Percentiles rank a stretch among this genome's conserved stretches.
Conservation (phyloP, 2,888 invertebrate genomes). For the Chironomus riparius region DNA sequence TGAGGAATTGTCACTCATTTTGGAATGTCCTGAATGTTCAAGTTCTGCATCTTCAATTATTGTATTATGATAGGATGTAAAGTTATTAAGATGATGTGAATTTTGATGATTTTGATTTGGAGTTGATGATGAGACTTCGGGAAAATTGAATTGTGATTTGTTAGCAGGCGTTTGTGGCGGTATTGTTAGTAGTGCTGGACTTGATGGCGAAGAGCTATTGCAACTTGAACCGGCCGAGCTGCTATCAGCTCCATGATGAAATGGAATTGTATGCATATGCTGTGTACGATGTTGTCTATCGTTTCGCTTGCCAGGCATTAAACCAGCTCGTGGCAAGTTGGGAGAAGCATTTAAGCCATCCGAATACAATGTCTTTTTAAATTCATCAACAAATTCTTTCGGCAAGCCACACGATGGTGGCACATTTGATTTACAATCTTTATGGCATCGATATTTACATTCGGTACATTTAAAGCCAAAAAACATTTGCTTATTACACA, state of each 20-base stretch:
- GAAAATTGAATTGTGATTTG: slow-evolving; percentile 41
- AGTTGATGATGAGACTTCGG: slow-evolving; percentile 39
- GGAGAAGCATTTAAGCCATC: slow-evolving; percentile 46
- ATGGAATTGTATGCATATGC: slow-evolving; percentile 24
- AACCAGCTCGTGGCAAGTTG: slow-evolving; percentile 30
- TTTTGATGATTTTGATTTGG: neutral
- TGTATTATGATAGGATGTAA: neutral
- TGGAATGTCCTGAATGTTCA: slow-evolving; percentile 1
- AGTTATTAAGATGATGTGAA: slow-evolving; percentile 3
- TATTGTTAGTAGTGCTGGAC: slow-evolving; percentile 61
- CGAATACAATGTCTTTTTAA: slow-evolving; percentile 63
- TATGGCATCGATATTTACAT: slow-evolving; percentile 72
- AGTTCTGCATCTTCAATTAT: slow-evolving; percentile 19
- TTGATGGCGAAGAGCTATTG: slow-evolving; percentile 93
- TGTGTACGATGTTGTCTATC: neutral
- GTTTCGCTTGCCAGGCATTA: slow-evolving; percentile 3
- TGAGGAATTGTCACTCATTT: neutral
- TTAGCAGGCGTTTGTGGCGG: slow-evolving; percentile 43
- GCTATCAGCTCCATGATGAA: slow-evolving; percentile 58
- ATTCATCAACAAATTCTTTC: slow-evolving; percentile 72
- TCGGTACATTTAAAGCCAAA: slow-evolving; percentile 86
- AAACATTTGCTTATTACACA: slow-evolving; percentile 81
- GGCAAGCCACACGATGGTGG: slow-evolving; percentile 88
- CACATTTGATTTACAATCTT: slow-evolving; percentile 82
- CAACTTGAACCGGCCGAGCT: slow-evolving; percentile 93